Percentiles rank a stretch among this genome's conserved stretches.
Evolutionary conservation across 2,797 vertebrate species (phyloP).

Genomic region (Phataginus tetradactyla): DNA sequence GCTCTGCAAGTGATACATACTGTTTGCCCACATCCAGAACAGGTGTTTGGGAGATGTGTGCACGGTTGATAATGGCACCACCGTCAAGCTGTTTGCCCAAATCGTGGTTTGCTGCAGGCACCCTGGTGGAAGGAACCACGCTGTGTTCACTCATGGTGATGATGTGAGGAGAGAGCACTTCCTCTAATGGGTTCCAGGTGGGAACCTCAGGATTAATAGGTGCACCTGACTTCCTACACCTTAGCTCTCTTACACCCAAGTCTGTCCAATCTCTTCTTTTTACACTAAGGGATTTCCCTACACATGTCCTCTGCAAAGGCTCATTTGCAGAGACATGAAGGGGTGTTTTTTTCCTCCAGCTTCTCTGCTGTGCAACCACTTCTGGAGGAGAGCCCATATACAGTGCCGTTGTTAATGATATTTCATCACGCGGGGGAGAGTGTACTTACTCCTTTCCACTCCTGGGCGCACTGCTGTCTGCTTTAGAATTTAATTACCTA

Average conservation of each 20-base stretch:
- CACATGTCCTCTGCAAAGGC: not conserved
- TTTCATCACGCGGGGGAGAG: not conserved
- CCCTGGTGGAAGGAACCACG: not conserved
- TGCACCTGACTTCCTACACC: not conserved
- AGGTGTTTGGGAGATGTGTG: not conserved
- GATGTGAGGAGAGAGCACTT: not conserved
- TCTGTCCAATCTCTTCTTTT: not conserved
- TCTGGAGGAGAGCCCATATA: not conserved
- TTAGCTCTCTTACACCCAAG: not conserved
- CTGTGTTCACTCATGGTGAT: not conserved
- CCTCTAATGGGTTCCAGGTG: not conserved
- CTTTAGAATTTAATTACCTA: not conserved
- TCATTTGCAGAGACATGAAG: not conserved
- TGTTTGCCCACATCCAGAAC: not conserved
- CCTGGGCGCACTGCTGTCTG: not conserved
- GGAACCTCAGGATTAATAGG: accelerated
- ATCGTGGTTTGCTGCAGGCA: not conserved
- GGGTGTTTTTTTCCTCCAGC: not conserved
- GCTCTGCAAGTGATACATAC: not conserved
- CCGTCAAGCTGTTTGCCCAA: not conserved
- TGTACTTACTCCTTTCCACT: not conserved
- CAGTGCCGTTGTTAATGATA: not conserved
- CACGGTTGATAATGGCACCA: not conserved
- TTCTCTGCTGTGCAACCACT: not conserved
- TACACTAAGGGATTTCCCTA: not conserved